Conservation (phyloP, 1,140 invertebrate species). For the Aradophagus sp. region DNA sequence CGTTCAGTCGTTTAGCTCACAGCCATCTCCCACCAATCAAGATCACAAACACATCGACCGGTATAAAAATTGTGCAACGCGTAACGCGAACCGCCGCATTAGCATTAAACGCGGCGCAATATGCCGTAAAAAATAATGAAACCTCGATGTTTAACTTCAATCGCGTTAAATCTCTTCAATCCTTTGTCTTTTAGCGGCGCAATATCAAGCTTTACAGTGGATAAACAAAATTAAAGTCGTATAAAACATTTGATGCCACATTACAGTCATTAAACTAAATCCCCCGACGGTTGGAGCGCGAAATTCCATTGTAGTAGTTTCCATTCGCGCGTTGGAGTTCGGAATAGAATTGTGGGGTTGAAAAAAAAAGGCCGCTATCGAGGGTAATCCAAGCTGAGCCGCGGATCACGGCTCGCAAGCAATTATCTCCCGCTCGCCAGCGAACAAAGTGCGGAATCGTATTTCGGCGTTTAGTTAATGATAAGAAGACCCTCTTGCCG, state of each 20-base stretch:
- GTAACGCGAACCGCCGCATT: neutral
- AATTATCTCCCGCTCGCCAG: slow-evolving; percentile 62
- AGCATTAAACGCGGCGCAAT: neutral
- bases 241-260: slow-evolving; percentile 34
- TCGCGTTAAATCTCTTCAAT: slow-evolving; percentile 11
- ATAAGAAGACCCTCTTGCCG: slow-evolving; percentile 61
- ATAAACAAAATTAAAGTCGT: slow-evolving; percentile 38
- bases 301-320: slow-evolving; percentile 34
- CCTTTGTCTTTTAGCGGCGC: slow-evolving; percentile 3
- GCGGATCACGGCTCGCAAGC: slow-evolving; percentile 55
- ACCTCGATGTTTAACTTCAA: slow-evolving; percentile 5
- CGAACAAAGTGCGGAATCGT: slow-evolving; percentile 70
- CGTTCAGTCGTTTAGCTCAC: too few species aligned
- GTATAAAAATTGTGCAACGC: too few species aligned
- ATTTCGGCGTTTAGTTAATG: slow-evolving; percentile 69
- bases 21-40: too few species aligned
- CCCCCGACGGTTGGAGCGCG: slow-evolving; percentile 10
- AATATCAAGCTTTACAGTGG: slow-evolving; percentile 9
- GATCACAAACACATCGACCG: too few species aligned
- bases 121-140: neutral
- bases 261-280: slow-evolving; percentile 39
- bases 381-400: slow-evolving; percentile 62
- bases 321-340: slow-evolving; percentile 20
- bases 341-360: slow-evolving; percentile 33
- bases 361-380: slow-evolving; percentile 25